phyloP scores from a whole-genome alignment of 2,113 vertebrate species.

The Pao palembangensis region DNA sequence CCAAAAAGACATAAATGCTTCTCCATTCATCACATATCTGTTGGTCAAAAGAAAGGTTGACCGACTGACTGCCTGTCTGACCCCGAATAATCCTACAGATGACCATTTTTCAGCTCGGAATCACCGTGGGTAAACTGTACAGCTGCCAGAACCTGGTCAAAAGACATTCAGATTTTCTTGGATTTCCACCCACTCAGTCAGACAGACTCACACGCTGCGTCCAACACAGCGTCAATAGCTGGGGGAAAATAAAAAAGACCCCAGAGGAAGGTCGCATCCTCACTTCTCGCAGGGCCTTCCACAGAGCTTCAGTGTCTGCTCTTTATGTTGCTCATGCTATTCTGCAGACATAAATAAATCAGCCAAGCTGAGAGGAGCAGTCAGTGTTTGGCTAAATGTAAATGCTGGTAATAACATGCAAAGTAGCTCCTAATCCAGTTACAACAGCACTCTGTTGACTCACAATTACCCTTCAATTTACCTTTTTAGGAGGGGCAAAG shows the following conservation, averaged over 20 bases:
- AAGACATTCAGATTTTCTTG: conserved; percentile 21
- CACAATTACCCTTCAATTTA: conserved; percentile 38
- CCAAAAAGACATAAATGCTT: background rate
- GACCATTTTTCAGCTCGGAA: background rate
- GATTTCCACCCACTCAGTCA: background rate
- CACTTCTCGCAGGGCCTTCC: too few relatives aligned
- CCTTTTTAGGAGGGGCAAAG: conserved; percentile 22
- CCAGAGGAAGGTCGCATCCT: too few relatives aligned
- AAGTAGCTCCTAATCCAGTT: conserved; percentile 42
- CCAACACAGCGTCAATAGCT: background rate
- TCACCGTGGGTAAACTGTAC: background rate
- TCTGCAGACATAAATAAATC: conserved; percentile 8
- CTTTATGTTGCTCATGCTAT: conserved; percentile 4
- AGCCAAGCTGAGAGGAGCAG: conserved; percentile 7
- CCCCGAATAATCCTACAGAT: conserved; percentile 4
- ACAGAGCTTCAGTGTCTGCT: background rate
- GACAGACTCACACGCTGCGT: conserved; percentile 1
- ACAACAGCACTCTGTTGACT: conserved; percentile 18
- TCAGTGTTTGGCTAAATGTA: conserved; percentile 28
- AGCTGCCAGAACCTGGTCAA: background rate
- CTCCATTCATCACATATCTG: conserved; percentile 47
- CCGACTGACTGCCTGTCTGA: too few relatives aligned
- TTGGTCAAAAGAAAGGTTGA: conserved; percentile 5
- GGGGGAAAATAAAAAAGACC: too few relatives aligned
- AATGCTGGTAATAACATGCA: conserved; percentile 31